Evolutionary conservation across 2,888 invertebrate species (phyloP), one percentile per base, ranked within the genome.

Genomic region (Camptogramma bilineatum): DNA sequence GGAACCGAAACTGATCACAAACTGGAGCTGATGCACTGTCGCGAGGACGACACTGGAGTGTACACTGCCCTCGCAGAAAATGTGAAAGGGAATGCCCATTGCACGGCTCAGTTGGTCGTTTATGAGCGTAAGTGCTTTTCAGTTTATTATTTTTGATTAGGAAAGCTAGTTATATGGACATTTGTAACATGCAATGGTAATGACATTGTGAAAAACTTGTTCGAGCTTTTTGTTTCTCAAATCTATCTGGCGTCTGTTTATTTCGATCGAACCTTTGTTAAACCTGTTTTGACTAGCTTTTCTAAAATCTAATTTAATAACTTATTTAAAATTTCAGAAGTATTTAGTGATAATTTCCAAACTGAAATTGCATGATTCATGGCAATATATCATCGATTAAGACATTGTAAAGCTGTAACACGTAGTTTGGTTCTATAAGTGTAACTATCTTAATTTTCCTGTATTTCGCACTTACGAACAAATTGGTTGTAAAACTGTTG

Each of bases 11-110:
- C 94, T 60, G 84, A 85, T 2, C 96, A 96, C 85, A 95, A 95
- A 62, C 91, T 99, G 73, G 94, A 96, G 75, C 94, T 97, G 70
- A 95, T 95, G 78, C 96, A 97, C 83, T 96, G 96, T 76, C 91
- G 94, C 67, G 95, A 96, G 75, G 95, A 94, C 28, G 99, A 99
- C 87, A 94, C 96, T n/a, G 98, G 98, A 53, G 94, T 97, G 48
- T 99, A 99, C 86, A 97, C 97, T 0, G 97, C 98, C 51, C 95
- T 97, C 70, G 98, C 98, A 18, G 95, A 96, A 64, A 97, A 98
- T 80, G 93, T 94, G 24, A 95, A 95, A 63, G 97, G 98, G 66
- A 96, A 96, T 76, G 94, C 97, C 50, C 96, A 96, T 66, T 97
- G 97, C 85, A 97, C 98, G 46, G 97, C 98, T 66, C 97, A 97